Conservation (phyloP, 2,888 invertebrate species). For the Papilio gigon region DNA sequence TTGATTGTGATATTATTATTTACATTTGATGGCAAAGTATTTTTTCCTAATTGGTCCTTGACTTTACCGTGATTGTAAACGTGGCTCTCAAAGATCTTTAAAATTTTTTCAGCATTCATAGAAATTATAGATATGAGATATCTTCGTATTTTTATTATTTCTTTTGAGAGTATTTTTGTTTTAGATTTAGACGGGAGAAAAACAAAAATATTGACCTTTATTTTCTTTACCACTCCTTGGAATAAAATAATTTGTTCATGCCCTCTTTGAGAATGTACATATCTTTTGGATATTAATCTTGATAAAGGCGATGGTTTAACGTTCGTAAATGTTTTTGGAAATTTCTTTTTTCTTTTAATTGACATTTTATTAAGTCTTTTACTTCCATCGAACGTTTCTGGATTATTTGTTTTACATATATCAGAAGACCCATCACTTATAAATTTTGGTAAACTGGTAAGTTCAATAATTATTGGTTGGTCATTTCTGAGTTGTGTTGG, state of each 20-base stretch:
- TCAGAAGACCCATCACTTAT: background rate
- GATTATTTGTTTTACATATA: background rate
- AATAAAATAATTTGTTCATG: background rate
- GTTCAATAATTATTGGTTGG: background rate
- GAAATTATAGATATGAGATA: background rate
- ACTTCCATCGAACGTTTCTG: background rate
- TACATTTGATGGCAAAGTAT: background rate
- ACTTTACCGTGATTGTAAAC: background rate
- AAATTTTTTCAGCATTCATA: background rate
- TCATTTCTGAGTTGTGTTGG: background rate
- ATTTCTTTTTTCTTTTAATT: background rate
- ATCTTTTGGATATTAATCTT: background rate
- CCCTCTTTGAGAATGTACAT: background rate
- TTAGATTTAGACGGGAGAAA: background rate
- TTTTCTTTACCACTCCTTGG: conserved; percentile 3
- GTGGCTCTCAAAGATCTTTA: background rate
- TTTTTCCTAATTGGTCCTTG: background rate
- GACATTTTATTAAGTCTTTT: background rate
- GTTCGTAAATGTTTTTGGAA: background rate
- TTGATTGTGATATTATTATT: background rate
- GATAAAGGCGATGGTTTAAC: background rate
- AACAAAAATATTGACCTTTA: conserved; percentile 1
- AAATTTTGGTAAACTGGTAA: background rate
- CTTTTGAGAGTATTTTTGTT: background rate
- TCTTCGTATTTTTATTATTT: conserved; percentile 7